Percentiles rank a stretch among this genome's conserved stretches.
Evolutionary conservation across 1,140 invertebrate species (phyloP).

Genomic region (Zophobas atratus): DNA sequence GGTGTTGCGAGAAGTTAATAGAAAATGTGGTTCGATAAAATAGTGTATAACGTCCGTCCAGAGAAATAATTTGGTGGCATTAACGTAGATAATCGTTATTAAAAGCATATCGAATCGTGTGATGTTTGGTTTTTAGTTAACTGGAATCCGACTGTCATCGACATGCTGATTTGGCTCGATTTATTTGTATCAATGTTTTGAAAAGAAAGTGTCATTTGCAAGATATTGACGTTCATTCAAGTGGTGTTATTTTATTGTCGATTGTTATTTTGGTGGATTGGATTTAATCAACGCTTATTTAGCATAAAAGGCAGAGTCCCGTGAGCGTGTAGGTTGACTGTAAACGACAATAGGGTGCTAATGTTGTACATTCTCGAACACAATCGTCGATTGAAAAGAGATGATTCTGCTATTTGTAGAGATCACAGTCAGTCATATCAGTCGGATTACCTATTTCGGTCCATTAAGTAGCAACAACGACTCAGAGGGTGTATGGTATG

Average conservation of each 20-base stretch:
- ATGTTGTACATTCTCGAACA: conserved; percentile 45
- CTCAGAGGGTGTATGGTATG: conserved; percentile 55
- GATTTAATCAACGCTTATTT: conserved; percentile 34
- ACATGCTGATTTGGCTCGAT: conserved; percentile 2
- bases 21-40: too few species aligned
- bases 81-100: background rate
- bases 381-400: conserved; percentile 47
- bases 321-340: conserved; percentile 17
- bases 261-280: conserved; percentile 40
- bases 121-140: conserved; percentile 6
- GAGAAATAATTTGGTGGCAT: too few species aligned
- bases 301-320: conserved; percentile 20
- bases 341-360: conserved; percentile 37
- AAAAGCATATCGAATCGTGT: background rate
- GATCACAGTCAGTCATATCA: conserved; percentile 49
- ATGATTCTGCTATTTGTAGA: conserved; percentile 56
- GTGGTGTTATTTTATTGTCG: conserved; percentile 3
- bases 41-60: too few species aligned
- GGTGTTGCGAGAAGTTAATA: too few species aligned
- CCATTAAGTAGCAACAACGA: conserved; percentile 53
- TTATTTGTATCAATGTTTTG: conserved; percentile 4
- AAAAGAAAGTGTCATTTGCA: conserved; percentile 42
- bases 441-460: conserved; percentile 53
- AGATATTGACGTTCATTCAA: background rate
- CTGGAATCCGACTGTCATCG: background rate